Percentiles rank a stretch among this genome's conserved stretches.
These are phyloP conservation scores for Stegophylla sp. DNA, from an alignment of 2,888 invertebrate species.

Conservation along the genomic window DNA sequence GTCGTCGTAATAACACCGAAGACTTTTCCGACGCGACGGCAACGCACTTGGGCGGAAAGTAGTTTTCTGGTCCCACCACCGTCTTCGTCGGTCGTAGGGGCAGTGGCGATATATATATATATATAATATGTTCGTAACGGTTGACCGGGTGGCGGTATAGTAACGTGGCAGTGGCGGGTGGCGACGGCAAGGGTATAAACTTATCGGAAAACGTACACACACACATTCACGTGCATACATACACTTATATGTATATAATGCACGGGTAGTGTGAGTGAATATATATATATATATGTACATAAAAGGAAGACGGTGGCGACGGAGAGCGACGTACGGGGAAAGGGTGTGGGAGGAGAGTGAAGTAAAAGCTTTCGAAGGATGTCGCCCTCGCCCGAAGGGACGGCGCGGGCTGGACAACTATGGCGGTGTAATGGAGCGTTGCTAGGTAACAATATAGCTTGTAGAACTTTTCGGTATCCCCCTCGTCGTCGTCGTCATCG, in stretches of 20 bases:
- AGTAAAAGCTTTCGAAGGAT: constrained; percentile 61
- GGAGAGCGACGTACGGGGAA: constrained; percentile 58
- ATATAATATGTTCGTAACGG: constrained; percentile 54
- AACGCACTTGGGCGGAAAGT: constrained; percentile 59
- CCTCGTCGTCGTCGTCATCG: constrained; percentile 61
- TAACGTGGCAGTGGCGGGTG: constrained; percentile 54
- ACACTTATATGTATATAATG: background rate
- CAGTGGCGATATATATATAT: background rate
- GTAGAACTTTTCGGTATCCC: constrained; percentile 62
- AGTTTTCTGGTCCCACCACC: constrained; percentile 58
- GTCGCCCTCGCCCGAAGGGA: constrained; percentile 57
- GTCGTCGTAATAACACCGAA: constrained; percentile 27
- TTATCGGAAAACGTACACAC: constrained; percentile 60
- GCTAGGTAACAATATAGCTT: constrained; percentile 66
- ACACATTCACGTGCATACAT: background rate
- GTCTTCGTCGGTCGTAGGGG: constrained; percentile 60
- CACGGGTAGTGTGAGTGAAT: background rate
- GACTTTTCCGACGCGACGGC: constrained; percentile 39
- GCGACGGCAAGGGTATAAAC: constrained; percentile 60
- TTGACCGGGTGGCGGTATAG: constrained; percentile 47
- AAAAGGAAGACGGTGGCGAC: constrained; percentile 59
- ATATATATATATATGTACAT: background rate
- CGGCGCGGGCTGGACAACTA: constrained; percentile 59
- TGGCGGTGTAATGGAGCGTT: constrained; percentile 64
- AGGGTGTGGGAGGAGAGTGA: constrained; percentile 57